Evolutionary conservation across 1,140 invertebrate genomes (phyloP).

Genomic region (Charaxes varanes): DNA sequence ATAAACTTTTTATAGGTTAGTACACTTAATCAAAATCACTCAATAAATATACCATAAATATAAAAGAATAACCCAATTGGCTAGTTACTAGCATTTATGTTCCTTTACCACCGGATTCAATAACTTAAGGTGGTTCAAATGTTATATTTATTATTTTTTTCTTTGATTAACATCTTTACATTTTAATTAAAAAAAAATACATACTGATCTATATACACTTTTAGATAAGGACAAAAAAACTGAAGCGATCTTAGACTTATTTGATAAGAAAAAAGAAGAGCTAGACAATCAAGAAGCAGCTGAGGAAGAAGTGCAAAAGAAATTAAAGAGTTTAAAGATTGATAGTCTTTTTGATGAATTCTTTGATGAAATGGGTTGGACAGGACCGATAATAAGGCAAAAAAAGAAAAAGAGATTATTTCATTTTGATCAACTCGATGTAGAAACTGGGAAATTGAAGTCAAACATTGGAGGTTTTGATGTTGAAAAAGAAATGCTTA

Average conservation of each 20-base stretch:
- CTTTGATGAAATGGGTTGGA: conserved; percentile 55
- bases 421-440: conserved; percentile 58
- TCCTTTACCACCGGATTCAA: no score
- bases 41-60: no score
- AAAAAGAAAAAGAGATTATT: conserved; percentile 41
- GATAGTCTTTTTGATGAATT: conserved; percentile 53
- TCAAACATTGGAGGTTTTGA: conserved; percentile 65
- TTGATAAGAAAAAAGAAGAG: conserved; percentile 54
- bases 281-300: conserved; percentile 31
- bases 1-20: conserved; percentile 58
- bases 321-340: conserved; percentile 49
- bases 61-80: no score
- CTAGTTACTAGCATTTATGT: no score
- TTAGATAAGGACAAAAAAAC: conserved; percentile 43
- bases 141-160: no score
- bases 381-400: conserved; percentile 26
- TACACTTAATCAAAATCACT: no score
- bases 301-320: conserved; percentile 46
- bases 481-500: conserved; percentile 76
- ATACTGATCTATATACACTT: conserved; percentile 9
- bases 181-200: no score
- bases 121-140: no score
- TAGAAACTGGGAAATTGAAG: conserved; percentile 66
- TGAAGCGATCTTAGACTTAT: conserved; percentile 41
- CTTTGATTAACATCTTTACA: no score